phyloP scores from a whole-genome alignment of 2,797 vertebrate genomes.

The Sebastes hubbsi region DNA sequence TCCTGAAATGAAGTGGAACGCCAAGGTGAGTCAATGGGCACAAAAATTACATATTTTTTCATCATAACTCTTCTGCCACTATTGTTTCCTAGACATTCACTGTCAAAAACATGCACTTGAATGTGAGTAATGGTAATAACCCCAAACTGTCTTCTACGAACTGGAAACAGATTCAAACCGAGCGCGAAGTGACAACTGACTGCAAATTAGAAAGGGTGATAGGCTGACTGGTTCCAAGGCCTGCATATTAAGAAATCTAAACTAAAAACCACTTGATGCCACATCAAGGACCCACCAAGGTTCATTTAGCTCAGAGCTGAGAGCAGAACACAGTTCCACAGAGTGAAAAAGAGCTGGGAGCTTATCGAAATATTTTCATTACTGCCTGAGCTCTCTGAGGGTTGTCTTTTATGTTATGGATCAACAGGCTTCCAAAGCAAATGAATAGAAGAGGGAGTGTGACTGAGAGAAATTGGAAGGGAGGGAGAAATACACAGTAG shows the following conservation, averaged over 20 bases:
- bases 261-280: constrained; percentile 34
- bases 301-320: constrained; percentile 49
- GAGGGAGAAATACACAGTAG: constrained; percentile 14
- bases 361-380: constrained; percentile 55
- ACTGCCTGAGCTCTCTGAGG: constrained; percentile 55
- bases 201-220: constrained; percentile 14
- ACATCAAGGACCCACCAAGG: constrained; percentile 43
- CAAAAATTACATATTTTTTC: background rate
- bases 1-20: background rate
- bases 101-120: constrained; percentile 5
- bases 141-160: background rate
- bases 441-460: constrained; percentile 40
- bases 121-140: background rate
- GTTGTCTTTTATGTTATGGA: constrained; percentile 69
- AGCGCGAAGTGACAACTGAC: background rate
- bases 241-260: constrained; percentile 30
- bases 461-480: constrained; percentile 27
- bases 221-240: background rate
- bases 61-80: background rate
- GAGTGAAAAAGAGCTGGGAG: constrained; percentile 39
- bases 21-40: background rate
- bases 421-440: constrained; percentile 64
- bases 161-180: background rate
- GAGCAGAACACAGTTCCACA: constrained; percentile 22
- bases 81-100: background rate